These are phyloP conservation scores for Zosterops hypoxanthus DNA, from an alignment of 2,113 vertebrate genomes.

Conservation along the genomic window DNA sequence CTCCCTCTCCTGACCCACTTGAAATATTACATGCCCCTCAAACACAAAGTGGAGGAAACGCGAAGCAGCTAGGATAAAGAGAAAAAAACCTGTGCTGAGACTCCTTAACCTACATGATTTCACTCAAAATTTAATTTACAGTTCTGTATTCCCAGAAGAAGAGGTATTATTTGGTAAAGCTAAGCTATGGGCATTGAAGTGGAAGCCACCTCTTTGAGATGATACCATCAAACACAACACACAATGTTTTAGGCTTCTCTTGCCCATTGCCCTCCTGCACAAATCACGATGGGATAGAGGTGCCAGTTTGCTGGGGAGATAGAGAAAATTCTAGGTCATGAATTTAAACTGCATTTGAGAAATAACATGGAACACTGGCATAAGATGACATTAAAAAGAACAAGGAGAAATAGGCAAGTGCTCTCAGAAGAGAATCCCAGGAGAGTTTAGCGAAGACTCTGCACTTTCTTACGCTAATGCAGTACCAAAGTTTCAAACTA, in stretches of 20 bases:
- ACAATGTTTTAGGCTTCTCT: not conserved
- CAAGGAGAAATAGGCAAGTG: not conserved
- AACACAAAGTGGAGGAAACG: not conserved
- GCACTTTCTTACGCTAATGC: not conserved
- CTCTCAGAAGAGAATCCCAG: not conserved
- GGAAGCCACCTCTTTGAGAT: not conserved
- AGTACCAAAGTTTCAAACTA: not conserved
- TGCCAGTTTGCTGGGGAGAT: not conserved
- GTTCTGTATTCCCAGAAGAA: not conserved
- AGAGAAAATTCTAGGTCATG: not conserved
- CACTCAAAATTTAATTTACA: not conserved
- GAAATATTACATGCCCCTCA: not conserved
- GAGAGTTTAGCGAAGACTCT: not conserved
- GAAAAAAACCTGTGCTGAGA: not conserved
- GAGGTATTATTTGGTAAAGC: not conserved
- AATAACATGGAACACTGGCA: not conserved
- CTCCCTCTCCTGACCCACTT: constrained; percentile 37
- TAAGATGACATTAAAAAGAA: not conserved
- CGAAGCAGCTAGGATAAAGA: not conserved
- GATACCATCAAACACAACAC: not conserved
- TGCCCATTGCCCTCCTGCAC: not conserved
- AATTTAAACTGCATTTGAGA: not conserved
- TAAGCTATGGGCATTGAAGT: not conserved
- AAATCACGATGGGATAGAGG: rapidly evolving
- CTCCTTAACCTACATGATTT: not conserved